Evolutionary conservation across 2,888 invertebrate species (phyloP).

Genomic region (Drosophila kanekoi): DNA sequence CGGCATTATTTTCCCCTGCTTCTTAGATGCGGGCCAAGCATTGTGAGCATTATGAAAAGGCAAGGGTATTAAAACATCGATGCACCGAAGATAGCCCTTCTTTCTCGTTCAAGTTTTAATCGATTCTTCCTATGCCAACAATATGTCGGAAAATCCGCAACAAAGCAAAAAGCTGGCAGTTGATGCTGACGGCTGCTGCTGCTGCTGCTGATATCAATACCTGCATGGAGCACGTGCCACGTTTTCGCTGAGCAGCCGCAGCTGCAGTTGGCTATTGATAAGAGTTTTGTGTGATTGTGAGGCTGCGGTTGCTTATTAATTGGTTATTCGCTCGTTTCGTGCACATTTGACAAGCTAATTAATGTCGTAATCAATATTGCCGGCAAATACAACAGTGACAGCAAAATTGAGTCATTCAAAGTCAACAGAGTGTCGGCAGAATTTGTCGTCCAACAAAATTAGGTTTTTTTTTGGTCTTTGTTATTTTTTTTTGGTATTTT

Average conservation of each 20-base stretch:
- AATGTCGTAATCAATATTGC: constrained; percentile 71
- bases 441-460: constrained; percentile 47
- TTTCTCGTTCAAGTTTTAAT: too few relatives aligned
- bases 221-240: constrained; percentile 39
- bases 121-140: too few relatives aligned
- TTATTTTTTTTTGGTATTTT: constrained; percentile 5
- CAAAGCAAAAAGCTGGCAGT: constrained; percentile 3
- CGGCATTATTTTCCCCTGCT: too few relatives aligned
- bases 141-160: neutral
- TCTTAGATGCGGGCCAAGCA: too few relatives aligned
- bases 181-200: neutral
- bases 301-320: constrained; percentile 29
- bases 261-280: constrained; percentile 43
- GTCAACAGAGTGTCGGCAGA: constrained; percentile 57
- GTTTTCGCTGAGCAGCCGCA: constrained; percentile 7
- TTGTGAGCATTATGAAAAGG: too few relatives aligned
- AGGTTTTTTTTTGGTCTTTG: constrained; percentile 22
- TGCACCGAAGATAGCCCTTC: too few relatives aligned
- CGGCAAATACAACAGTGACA: constrained; percentile 54
- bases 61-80: too few relatives aligned
- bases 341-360: constrained; percentile 68
- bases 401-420: constrained; percentile 71
- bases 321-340: constrained; percentile 34
- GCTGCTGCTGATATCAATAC: constrained; percentile 28
- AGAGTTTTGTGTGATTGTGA: constrained; percentile 11